Evolutionary conservation across 2,888 invertebrate species (phyloP).

Genomic region (Agapostemon virescens): DNA sequence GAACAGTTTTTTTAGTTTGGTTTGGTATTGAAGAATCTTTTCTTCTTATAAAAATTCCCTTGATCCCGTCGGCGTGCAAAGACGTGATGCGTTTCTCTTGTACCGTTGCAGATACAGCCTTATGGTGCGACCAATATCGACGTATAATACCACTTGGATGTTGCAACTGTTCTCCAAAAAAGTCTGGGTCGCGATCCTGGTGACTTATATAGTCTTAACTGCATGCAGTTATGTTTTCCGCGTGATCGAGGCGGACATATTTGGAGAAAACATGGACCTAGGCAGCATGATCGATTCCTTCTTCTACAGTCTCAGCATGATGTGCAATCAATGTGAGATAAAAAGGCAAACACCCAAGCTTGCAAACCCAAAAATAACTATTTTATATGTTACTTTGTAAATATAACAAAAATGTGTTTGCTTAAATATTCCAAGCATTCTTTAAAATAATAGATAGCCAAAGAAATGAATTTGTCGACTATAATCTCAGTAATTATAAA

Average conservation of each 20-base stretch:
- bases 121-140: slow-evolving; percentile 35
- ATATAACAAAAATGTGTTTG: too few relatives aligned
- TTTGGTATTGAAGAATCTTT: too few relatives aligned
- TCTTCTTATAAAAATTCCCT: too few relatives aligned
- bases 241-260: background rate
- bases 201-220: slow-evolving; percentile 49
- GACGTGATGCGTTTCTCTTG: background rate
- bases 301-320: slow-evolving; percentile 62
- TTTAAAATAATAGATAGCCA: too few relatives aligned
- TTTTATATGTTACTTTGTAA: too few relatives aligned
- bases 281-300: slow-evolving; percentile 52
- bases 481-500: too few relatives aligned
- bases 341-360: background rate
- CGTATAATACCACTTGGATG: slow-evolving; percentile 60
- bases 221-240: slow-evolving; percentile 51
- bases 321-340: slow-evolving; percentile 64
- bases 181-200: slow-evolving; percentile 56
- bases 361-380: too few relatives aligned
- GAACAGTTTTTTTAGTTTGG: too few relatives aligned
- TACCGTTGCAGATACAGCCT: background rate
- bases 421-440: too few relatives aligned
- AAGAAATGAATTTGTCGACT: too few relatives aligned
- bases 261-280: background rate
- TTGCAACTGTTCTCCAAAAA: slow-evolving; percentile 59
- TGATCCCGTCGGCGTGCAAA: too few relatives aligned